Percentiles rank a stretch among this genome's conserved stretches.
Conservation (phyloP, 2,113 vertebrate species). For the Recurvirostra avosetta region DNA sequence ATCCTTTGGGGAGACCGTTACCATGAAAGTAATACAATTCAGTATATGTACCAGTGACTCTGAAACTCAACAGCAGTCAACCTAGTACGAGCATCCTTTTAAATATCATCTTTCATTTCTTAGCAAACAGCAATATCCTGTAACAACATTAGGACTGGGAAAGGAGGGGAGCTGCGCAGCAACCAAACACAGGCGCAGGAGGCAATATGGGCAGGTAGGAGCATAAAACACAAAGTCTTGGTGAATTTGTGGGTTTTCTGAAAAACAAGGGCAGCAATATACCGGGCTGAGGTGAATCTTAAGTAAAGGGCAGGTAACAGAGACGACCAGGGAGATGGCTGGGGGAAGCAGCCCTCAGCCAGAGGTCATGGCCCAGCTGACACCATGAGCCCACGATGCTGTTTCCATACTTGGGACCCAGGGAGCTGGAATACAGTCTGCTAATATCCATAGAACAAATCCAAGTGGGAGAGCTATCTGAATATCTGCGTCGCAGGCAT, state of each 20-base stretch:
- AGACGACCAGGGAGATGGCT: neutral
- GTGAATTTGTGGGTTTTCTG: neutral
- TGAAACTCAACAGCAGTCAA: slow-evolving; percentile 44
- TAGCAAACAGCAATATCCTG: slow-evolving; percentile 38
- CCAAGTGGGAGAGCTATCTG: neutral
- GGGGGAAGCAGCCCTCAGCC: neutral
- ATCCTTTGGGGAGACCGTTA: slow-evolving; percentile 34
- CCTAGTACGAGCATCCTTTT: slow-evolving; percentile 26
- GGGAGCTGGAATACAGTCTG: neutral
- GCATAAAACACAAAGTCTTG: neutral
- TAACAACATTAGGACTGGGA: slow-evolving; percentile 6
- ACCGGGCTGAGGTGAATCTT: neutral
- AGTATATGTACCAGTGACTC: slow-evolving; percentile 21
- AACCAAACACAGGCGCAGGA: neutral
- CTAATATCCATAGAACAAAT: neutral
- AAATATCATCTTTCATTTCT: slow-evolving; percentile 48
- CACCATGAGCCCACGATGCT: neutral
- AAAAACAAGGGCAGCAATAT: neutral
- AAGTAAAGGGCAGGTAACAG: neutral
- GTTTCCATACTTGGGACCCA: neutral
- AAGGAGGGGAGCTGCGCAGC: neutral
- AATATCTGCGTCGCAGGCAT: neutral
- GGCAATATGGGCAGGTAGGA: neutral
- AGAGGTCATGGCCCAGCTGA: neutral
- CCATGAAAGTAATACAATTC: slow-evolving; percentile 52